Evolutionary conservation across 2,797 vertebrate genomes (phyloP), one percentile per base, ranked within the genome.

Genomic region (Pitangus sulphuratus): DNA sequence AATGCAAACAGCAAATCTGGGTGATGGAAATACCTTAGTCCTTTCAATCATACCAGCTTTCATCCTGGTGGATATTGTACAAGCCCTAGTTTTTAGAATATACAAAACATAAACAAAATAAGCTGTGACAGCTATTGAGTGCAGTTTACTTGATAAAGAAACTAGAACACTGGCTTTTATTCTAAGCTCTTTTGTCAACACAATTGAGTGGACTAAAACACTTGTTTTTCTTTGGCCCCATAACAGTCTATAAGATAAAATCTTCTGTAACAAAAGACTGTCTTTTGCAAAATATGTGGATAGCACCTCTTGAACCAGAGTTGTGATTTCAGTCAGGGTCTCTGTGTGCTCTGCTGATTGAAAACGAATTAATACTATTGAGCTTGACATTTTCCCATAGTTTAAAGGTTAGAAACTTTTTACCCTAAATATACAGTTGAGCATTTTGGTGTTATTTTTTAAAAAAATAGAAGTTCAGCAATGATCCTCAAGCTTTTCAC

Each of bases 341-440:
- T 85, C 44, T 76, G 24, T 90, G 33, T 75, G n/a, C 14, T 84
- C 39, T 86, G 35, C 42, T 79, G 58, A 70, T 70, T 86, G 74
- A 88, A 90, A 92, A 85, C 13, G 86, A 92, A 91, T 92, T 91
- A 94, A 70, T 76, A 75, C 35, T 39, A 81, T 72, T 64, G 50
- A 92, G 44, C 18, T 70, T 86, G 51, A 65, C 80, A 84, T 93
- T 95, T 92, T 86, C 74, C 48, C 58, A 60, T 66, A 61, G 56
- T 93, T 92, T 84, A 84, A 94, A 86, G 54, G 72, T 69, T 91
- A 82, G 21, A 91, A 84, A 84, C 44, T 81, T 84, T 79, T 75
- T 66, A 62, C 5, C 5, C 54, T 71, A 79, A 76, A 70, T 39
- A 69, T 22, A 65, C 9, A 48, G 40, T 33, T 58, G 58, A 93